A percentile compares a stretch with the other conserved stretches of the same genome.
Evolutionary conservation across 1,140 invertebrate genomes (phyloP).

Genomic region (Potamilus streckersoni): DNA sequence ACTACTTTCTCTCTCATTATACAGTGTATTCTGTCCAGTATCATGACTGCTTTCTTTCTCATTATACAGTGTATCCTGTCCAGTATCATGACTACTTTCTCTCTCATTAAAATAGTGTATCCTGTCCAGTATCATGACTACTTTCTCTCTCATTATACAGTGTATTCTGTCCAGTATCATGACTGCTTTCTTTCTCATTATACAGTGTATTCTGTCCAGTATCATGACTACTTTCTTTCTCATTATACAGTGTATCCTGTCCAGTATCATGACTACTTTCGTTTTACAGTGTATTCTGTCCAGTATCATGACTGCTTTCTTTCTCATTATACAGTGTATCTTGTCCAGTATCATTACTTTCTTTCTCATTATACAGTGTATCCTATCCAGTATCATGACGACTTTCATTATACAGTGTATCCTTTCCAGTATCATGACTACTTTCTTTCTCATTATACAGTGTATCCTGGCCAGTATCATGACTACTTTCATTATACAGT

Average conservation of each 20-base stretch:
- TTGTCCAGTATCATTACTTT: conserved; percentile 88
- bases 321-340: conserved; percentile 75
- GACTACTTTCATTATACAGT: conserved; percentile 76
- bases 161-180: conserved; percentile 57
- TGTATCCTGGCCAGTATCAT: neutral
- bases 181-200: conserved; percentile 73
- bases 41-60: too few relatives aligned
- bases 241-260: conserved; percentile 79
- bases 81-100: too few relatives aligned
- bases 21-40: too few relatives aligned
- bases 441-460: neutral
- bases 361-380: conserved; percentile 82
- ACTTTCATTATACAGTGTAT: conserved; percentile 71
- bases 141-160: too few relatives aligned
- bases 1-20: too few relatives aligned
- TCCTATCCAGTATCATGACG: conserved; percentile 71
- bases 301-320: too few relatives aligned
- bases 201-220: neutral
- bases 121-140: too few relatives aligned
- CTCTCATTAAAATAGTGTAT: too few relatives aligned
- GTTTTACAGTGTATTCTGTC: too few relatives aligned
- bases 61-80: too few relatives aligned
- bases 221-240: conserved; percentile 2
- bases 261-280: conserved; percentile 89
- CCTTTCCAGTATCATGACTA: conserved; percentile 70